phyloP scores from a whole-genome alignment of 2,797 vertebrate species.

The Sebastes vulpes region DNA sequence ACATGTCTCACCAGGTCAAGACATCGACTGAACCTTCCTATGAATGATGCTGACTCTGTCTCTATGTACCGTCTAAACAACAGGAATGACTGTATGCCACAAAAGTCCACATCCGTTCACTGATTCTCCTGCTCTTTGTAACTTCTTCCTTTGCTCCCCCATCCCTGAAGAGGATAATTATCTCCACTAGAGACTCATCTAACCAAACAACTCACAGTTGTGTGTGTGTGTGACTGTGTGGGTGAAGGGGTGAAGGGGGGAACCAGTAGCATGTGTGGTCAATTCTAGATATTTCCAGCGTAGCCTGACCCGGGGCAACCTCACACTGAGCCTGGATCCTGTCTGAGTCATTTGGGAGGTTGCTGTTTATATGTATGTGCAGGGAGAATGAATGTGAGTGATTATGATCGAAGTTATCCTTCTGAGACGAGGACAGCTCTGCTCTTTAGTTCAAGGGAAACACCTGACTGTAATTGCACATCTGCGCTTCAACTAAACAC shows the following conservation, averaged over 20 bases:
- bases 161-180: conserved; percentile 42
- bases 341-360: conserved; percentile 64
- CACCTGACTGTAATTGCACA: conserved; percentile 61
- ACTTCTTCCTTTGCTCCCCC: conserved; percentile 31
- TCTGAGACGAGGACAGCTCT: conserved; percentile 48
- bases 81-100: neutral
- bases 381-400: conserved; percentile 53
- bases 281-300: conserved; percentile 79
- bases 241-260: conserved; percentile 50
- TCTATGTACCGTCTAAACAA: neutral
- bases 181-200: conserved; percentile 46
- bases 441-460: conserved; percentile 65
- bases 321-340: conserved; percentile 77
- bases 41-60: neutral
- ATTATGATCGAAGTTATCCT: conserved; percentile 62
- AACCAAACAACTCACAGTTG: conserved; percentile 54
- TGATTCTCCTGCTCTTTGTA: conserved; percentile 26
- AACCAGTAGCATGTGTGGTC: conserved; percentile 82
- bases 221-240: conserved; percentile 33
- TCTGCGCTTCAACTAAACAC: conserved; percentile 28
- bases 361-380: conserved; percentile 44
- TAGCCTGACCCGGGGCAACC: conserved; percentile 71
- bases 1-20: neutral
- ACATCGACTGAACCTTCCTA: neutral
- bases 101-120: neutral